phyloP scores from a whole-genome alignment of 1,140 invertebrate species.

The honey bee (Apis mellifera) region Amel_HAv3.1 CM009936.2:10185501-10186000 shows the following conservation, averaged over 20 bases:
- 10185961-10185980: slow-evolving; percentile 58
- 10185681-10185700: slow-evolving; percentile 68
- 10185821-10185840: slow-evolving; percentile 53
- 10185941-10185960: slow-evolving; percentile 53
- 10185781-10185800: slow-evolving; percentile 76
- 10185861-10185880: not conserved
- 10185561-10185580: not conserved
- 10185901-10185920: slow-evolving; percentile 39
- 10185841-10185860: slow-evolving; percentile 74
- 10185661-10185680: slow-evolving; percentile 55
- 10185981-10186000: slow-evolving; percentile 32
- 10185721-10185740: slow-evolving; percentile 74
- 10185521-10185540: slow-evolving; percentile 38
- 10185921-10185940: slow-evolving; percentile 39
- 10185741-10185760: slow-evolving; percentile 80
- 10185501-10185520: not conserved
- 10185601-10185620: slow-evolving; percentile 66
- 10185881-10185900: slow-evolving; percentile 45
- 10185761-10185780: slow-evolving; percentile 80
- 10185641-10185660: slow-evolving; percentile 61
- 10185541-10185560: slow-evolving; percentile 34
- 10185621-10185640: slow-evolving; percentile 68
- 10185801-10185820: slow-evolving; percentile 67
- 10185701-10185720: slow-evolving; percentile 38
- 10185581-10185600: not conserved